These are phyloP conservation scores for Psephotus haematonotus DNA, from an alignment of 2,113 vertebrate genomes.

Conservation along the genomic window DNA sequence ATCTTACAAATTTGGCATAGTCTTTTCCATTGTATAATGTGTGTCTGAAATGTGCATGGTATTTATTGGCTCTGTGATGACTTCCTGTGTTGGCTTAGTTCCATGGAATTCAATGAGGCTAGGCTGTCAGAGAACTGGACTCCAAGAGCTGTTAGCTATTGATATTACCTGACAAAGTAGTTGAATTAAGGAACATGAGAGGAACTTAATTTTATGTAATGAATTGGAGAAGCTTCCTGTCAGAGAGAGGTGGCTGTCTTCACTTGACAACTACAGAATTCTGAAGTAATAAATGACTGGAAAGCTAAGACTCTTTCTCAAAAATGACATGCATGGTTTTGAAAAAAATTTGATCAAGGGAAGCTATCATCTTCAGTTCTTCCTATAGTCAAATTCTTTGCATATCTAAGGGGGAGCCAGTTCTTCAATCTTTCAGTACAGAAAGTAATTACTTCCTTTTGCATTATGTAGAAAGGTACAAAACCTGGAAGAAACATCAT, in stretches of 20 bases:
- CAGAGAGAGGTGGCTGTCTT: background rate
- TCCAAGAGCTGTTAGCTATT: background rate
- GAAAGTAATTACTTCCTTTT: conserved; percentile 68
- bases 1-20: background rate
- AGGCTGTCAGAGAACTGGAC: background rate
- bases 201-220: background rate
- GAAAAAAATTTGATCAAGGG: background rate
- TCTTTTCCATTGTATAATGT: background rate
- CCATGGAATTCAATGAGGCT: background rate
- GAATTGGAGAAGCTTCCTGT: background rate
- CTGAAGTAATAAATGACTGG: background rate
- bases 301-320: background rate
- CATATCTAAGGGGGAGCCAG: background rate
- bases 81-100: background rate
- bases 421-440: conserved; percentile 43
- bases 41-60: background rate
- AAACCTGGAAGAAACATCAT: conserved; percentile 46
- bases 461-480: conserved; percentile 44
- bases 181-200: background rate
- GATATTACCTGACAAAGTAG: background rate
- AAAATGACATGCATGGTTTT: background rate
- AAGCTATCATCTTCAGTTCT: background rate
- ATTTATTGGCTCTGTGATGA: background rate
- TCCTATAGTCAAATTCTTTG: conserved; percentile 8
- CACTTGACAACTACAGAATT: background rate